Conservation (phyloP, 2,797 vertebrate genomes). For the Australoheros facetus region DNA sequence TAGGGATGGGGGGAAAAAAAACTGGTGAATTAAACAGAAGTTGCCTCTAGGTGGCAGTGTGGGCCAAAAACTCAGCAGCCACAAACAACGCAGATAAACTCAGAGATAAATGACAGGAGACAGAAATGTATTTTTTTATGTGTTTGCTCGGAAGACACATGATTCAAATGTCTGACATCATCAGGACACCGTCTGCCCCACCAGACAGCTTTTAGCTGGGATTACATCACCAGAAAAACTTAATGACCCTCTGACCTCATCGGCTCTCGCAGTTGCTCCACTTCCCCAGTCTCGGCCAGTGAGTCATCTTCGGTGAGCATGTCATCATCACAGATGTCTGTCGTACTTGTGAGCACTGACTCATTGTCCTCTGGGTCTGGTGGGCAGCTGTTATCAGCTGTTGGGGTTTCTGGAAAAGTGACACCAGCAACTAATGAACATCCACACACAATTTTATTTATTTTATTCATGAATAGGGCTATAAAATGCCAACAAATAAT, state of each 20-base stretch:
- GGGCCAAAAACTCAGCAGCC: neutral
- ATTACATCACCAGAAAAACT: slow-evolving; percentile 4
- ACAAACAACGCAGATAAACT: neutral
- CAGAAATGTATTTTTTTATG: neutral
- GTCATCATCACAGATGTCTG: slow-evolving; percentile 58
- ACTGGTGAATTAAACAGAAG: neutral
- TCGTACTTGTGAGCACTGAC: slow-evolving; percentile 20
- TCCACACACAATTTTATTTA: neutral
- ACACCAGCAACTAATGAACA: slow-evolving; percentile 6
- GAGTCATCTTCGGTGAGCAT: slow-evolving; percentile 47
- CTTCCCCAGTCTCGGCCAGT: slow-evolving; percentile 7
- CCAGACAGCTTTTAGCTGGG: neutral
- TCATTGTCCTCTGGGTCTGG: slow-evolving; percentile 47
- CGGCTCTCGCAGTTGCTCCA: slow-evolving; percentile 10
- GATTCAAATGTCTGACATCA: neutral
- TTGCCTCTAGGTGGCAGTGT: slow-evolving; percentile 36
- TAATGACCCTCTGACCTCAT: slow-evolving; percentile 64
- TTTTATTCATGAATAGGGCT: neutral
- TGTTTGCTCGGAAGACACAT: neutral
- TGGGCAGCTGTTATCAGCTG: neutral
- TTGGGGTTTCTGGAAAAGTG: slow-evolving; percentile 48
- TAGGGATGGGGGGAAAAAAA: neutral
- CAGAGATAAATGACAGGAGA: neutral
- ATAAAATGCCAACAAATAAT: neutral
- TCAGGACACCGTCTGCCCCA: neutral